A percentile compares a stretch with the other conserved stretches of the same genome.
Evolutionary conservation across 2,113 vertebrate genomes (phyloP).

Genomic region (Manacus vitellinus): DNA sequence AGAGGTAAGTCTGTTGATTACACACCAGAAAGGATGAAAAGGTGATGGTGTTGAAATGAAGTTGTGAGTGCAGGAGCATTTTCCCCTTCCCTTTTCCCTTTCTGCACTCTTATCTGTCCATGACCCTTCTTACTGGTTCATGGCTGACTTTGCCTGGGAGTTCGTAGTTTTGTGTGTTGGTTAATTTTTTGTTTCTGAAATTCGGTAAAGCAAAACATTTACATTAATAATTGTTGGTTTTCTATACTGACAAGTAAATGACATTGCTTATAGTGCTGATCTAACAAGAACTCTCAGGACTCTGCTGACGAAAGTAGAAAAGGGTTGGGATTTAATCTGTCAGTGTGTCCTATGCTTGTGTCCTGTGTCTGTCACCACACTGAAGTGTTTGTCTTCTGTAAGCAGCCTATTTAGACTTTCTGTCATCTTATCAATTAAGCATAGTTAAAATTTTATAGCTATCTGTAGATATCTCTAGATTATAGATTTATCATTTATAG

Average conservation of each 20-base stretch:
- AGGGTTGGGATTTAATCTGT: neutral
- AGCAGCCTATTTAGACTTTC: neutral
- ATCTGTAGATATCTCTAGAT: neutral
- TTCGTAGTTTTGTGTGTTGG: neutral
- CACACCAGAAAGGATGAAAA: neutral
- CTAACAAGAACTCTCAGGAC: neutral
- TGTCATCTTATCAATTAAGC: neutral
- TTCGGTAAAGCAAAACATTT: neutral
- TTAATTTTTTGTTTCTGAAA: neutral
- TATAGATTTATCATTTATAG: neutral
- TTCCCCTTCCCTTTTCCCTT: neutral
- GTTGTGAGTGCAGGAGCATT: neutral
- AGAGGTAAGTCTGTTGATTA: neutral
- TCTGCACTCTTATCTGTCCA: neutral
- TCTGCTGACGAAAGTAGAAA: slow-evolving; percentile 14
- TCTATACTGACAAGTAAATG: neutral
- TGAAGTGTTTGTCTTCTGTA: neutral
- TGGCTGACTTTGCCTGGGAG: neutral
- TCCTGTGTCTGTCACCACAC: neutral
- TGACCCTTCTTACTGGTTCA: neutral
- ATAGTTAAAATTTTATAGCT: neutral
- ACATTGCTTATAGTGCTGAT: neutral
- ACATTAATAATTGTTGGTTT: neutral
- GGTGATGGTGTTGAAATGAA: neutral
- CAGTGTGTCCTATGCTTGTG: neutral